A percentile compares a stretch with the other conserved stretches of the same genome.
These are phyloP conservation scores for Pristis pectinata DNA, from an alignment of 2,797 vertebrate genomes.

Conservation along the genomic window DNA sequence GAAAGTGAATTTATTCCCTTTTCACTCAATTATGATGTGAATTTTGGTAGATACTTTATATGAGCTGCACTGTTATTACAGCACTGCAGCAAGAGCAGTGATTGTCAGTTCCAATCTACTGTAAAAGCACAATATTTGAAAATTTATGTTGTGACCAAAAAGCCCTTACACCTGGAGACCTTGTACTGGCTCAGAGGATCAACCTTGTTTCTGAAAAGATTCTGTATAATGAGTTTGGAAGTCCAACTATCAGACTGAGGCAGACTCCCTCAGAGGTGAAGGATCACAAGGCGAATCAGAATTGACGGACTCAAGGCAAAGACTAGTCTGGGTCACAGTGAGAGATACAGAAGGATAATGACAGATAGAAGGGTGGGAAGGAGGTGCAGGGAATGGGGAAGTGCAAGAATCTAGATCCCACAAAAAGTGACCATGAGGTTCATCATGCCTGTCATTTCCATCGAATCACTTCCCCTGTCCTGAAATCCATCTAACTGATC, in stretches of 20 bases:
- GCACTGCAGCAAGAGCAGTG: neutral
- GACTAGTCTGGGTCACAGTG: neutral
- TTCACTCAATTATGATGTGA: conserved; percentile 17
- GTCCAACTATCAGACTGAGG: neutral
- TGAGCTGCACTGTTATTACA: neutral
- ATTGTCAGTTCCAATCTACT: neutral
- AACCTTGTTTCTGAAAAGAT: neutral
- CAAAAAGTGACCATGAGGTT: neutral
- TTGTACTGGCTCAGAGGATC: neutral
- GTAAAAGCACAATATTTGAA: neutral
- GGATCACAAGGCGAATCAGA: neutral
- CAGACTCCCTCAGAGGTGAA: neutral
- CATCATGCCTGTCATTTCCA: neutral
- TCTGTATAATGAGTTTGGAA: neutral
- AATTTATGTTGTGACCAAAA: neutral
- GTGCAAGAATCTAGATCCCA: too few relatives aligned
- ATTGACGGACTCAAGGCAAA: neutral
- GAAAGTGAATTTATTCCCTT: neutral
- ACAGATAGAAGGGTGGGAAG: neutral
- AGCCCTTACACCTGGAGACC: neutral
- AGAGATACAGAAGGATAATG: neutral
- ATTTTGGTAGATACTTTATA: neutral
- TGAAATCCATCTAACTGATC: neutral
- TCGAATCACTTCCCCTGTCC: neutral
- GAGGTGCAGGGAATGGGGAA: neutral